Evolutionary conservation across 2,797 vertebrate species (phyloP).

Genomic region (Hemitrygon akajei): DNA sequence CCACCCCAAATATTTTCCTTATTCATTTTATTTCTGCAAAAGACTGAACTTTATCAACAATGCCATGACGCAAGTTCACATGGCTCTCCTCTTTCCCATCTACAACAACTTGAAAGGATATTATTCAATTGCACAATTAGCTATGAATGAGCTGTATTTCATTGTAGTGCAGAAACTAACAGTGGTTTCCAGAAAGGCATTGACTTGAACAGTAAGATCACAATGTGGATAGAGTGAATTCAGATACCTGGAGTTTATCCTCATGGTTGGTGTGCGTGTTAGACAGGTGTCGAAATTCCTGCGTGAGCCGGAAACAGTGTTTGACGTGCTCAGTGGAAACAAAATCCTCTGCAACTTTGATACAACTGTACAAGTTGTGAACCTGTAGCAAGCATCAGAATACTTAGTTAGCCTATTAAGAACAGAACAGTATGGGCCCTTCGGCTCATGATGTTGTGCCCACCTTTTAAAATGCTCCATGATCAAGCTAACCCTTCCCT

Average conservation of each 20-base stretch:
- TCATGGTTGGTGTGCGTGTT: slow-evolving; percentile 69
- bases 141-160: background rate
- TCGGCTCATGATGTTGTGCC: no score
- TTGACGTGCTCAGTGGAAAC: slow-evolving; percentile 71
- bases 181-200: background rate
- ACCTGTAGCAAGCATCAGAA: slow-evolving; percentile 53
- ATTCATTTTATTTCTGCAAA: no score
- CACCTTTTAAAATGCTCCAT: no score
- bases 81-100: background rate
- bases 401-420: background rate
- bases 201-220: background rate
- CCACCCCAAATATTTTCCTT: no score
- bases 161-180: background rate
- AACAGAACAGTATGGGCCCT: no score
- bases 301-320: slow-evolving; percentile 70
- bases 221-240: background rate
- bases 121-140: background rate
- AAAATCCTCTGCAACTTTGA: slow-evolving; percentile 72
- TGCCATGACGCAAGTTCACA: background rate
- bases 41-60: background rate
- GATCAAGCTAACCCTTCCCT: no score
- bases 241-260: slow-evolving; percentile 66
- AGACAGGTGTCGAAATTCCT: slow-evolving; percentile 69
- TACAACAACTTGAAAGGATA: background rate
- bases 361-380: slow-evolving; percentile 70